Conservation (phyloP, 2,113 vertebrate species). For the Cephalopholis sonnerati region DNA sequence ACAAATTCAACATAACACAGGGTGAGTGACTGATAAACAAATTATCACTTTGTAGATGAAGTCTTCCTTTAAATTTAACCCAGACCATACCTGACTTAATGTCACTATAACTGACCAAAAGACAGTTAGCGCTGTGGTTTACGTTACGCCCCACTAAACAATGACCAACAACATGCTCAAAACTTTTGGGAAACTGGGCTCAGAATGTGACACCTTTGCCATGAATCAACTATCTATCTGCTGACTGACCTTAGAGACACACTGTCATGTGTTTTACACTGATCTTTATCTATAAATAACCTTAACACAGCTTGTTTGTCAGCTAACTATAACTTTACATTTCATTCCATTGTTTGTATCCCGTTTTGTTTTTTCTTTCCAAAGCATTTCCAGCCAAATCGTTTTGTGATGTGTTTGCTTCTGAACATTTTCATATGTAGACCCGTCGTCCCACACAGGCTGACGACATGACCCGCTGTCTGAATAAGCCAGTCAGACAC, state of each 20-base stretch:
- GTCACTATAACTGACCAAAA: conserved; percentile 3
- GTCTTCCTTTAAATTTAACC: not conserved
- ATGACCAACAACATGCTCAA: not conserved
- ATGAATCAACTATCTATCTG: conserved; percentile 6
- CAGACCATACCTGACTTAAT: conserved; percentile 2
- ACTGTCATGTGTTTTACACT: conserved; percentile 34
- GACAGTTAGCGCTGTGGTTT: conserved; percentile 7
- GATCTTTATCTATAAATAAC: conserved; percentile 37
- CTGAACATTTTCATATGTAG: conserved; percentile 14
- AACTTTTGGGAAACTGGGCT: conserved; percentile 25
- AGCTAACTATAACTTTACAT: conserved; percentile 33
- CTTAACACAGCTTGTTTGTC: conserved; percentile 32
- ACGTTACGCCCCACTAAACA: conserved; percentile 8
- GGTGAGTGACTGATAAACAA: no score
- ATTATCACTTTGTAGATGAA: no score
- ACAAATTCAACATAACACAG: no score
- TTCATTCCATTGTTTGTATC: conserved; percentile 42
- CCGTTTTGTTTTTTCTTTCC: conserved; percentile 26
- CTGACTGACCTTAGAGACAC: conserved; percentile 30
- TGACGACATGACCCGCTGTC: conserved; percentile 33
- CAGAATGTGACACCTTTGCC: conserved; percentile 3
- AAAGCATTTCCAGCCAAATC: conserved; percentile 74
- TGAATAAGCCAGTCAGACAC: conserved; percentile 39
- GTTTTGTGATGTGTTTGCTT: conserved; percentile 36
- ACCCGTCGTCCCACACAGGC: conserved; percentile 24